Evolutionary conservation across 2,888 invertebrate species (phyloP), one percentile per base, ranked within the genome.

Genomic region (Epistrophe eligans): DNA sequence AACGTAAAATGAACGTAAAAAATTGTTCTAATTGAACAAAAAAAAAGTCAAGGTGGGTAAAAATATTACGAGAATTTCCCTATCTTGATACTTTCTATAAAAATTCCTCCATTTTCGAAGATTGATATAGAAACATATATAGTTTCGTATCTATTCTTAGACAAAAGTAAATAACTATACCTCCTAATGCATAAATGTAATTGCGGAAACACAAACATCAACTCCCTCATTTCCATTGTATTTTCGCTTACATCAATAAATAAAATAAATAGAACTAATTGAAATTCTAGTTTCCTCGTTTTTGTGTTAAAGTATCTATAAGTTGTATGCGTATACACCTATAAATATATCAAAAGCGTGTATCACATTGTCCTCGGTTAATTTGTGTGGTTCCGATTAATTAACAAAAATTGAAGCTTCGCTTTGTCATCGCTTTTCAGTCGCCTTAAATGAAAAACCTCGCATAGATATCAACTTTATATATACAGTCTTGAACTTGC

Each of bases 301-400:
- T 24, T 50, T 67, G 32, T 38, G 15, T 48, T 17, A 1, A 62
- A 7, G 3, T 48, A 10, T 57, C 10, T 32, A 2, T 35, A 35
- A 1, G 35, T 35, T 8, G 9, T 35, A 8, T 0, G n/a, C n/a
- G 35, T 35, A 35, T 35, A 35, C 8, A 35, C 35, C 9, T 35
- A 35, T 11, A 58, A 3, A 1, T 32, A 32, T n/a, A 38, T 11
- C 24, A 72, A 79, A 76, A 76, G 76, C 66, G 83, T 87, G 76
- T 45, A 72, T 19, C 66, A 24, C 71, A 87, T 87, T 87, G 87
- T 87, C 87, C 79, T 79, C 87, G 82, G 87, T 83, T 87, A 87
- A 87, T 87, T 87, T 83, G 55, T 87, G 87, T 83, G 83, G 83
- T 87, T 87, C 87, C 87, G 87, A 83, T 87, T 87, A 87, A 87